Evolutionary conservation across 2,888 invertebrate species (phyloP).

Genomic region (Candidula unifasciata): DNA sequence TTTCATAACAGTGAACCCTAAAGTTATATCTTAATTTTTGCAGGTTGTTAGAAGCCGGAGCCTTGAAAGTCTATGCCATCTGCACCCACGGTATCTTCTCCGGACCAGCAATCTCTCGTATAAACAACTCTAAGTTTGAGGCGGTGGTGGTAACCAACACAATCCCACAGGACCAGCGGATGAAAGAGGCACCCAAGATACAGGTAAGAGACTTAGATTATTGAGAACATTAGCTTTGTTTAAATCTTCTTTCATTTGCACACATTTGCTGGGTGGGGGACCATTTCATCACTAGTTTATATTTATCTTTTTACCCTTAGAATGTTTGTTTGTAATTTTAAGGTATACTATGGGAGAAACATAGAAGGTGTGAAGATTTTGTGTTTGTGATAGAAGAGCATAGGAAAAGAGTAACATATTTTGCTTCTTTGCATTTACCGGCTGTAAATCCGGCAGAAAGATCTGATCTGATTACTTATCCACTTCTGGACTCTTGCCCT

Average conservation of each 20-base stretch:
- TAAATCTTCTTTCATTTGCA: too few relatives aligned
- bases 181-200: constrained; percentile 92
- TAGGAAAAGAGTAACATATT: too few relatives aligned
- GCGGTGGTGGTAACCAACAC: constrained; percentile 97
- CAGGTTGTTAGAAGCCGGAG: constrained; percentile 88
- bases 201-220: constrained; percentile 82
- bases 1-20: too few relatives aligned
- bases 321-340: background rate
- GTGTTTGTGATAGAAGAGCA: too few relatives aligned
- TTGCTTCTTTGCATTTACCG: too few relatives aligned
- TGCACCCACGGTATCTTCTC: constrained; percentile 97
- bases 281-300: background rate
- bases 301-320: background rate
- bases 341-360: background rate
- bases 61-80: constrained; percentile 93
- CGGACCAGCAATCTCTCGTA: constrained; percentile 94
- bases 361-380: too few relatives aligned
- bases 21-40: too few relatives aligned
- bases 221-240: too few relatives aligned
- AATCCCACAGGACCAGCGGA: constrained; percentile 95
- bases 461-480: too few relatives aligned
- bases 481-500: too few relatives aligned
- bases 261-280: background rate
- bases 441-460: too few relatives aligned
- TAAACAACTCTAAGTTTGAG: constrained; percentile 94